Percentiles rank a stretch among this genome's conserved stretches.
These are phyloP conservation scores for Prionailurus bengalensis DNA, from an alignment of 2,113 vertebrate species.

Conservation along the genomic window DNA sequence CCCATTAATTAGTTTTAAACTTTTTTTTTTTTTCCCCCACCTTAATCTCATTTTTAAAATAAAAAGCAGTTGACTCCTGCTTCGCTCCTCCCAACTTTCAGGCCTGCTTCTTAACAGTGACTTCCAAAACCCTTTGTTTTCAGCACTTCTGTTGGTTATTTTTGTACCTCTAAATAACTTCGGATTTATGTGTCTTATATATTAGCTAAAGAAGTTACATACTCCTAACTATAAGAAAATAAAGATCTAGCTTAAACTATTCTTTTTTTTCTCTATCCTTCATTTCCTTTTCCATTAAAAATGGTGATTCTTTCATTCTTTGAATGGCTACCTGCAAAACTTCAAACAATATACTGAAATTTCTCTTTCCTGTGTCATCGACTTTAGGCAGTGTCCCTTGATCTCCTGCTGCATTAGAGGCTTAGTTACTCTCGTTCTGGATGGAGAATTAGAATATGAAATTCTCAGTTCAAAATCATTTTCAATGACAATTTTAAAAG, in stretches of 20 bases:
- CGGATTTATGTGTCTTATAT: neutral
- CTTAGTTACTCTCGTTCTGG: neutral
- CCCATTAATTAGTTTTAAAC: neutral
- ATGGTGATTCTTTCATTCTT: neutral
- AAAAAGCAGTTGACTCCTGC: neutral
- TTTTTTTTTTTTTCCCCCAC: neutral
- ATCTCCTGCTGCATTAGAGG: neutral
- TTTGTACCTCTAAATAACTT: neutral
- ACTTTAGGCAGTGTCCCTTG: neutral
- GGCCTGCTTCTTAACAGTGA: neutral
- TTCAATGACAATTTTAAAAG: constrained; percentile 28
- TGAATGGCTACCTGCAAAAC: neutral
- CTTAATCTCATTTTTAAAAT: neutral
- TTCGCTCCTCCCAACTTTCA: neutral
- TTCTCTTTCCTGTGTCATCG: neutral
- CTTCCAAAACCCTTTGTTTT: neutral
- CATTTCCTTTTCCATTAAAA: neutral
- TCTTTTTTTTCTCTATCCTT: neutral
- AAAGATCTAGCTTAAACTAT: neutral
- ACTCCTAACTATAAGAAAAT: neutral
- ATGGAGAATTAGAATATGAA: neutral
- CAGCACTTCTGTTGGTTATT: neutral
- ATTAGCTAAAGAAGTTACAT: neutral
- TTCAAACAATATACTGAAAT: neutral
- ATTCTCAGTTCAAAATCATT: constrained; percentile 50